Base-by-base conservation (phyloP, 2,888 invertebrate genomes). In the Synanthedon formicaeformis region DNA sequence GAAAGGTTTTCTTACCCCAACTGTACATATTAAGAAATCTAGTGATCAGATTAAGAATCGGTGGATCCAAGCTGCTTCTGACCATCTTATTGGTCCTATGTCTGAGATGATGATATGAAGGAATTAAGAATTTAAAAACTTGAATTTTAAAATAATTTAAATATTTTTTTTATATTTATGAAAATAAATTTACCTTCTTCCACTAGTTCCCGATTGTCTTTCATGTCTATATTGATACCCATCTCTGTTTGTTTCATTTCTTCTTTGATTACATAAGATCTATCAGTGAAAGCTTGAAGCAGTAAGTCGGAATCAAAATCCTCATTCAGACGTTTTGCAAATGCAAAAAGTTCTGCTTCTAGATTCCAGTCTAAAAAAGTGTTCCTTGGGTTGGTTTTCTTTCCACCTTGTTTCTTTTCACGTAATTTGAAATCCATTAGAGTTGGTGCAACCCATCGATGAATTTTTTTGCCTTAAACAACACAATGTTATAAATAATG, bases 291-390 rank as follows among this genome's bases (percentile, higher is more conserved):
- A 1, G 97, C 96, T 65, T 89, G 89, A 53, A 92, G 89, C 34
- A 98, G 77, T 13, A 93, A 73, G 16, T 90, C 84, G 0, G 89
- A 78, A 56, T 95, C 88, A 67, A 98, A 95, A 4, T 94, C 90
- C 84, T 98, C 98, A 23, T 92, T 91, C 13, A 98, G 81, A 27
- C 98, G 89, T 67, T 93, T 92, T 10, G 93, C 93, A 86, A 98
- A 98, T 0, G 97, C 95, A 81, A 89, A 97, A 2, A 98, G 58
- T 82, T 98, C 97, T 0, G 95, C 91, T 63, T 93, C 91, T 63
- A 94, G 91, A 71, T 96, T 97, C 97, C 97, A 96, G 67, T 94
- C 94, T n/a, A 92, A 62, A 68, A 88, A 94, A 8, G 89, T 87
- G 27, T 91, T 92, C 57, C 95, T 62, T 59, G 88, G 64, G 60